Evolutionary conservation across 2,797 vertebrate species (phyloP).

Genomic region (Chelonia mydas): DNA sequence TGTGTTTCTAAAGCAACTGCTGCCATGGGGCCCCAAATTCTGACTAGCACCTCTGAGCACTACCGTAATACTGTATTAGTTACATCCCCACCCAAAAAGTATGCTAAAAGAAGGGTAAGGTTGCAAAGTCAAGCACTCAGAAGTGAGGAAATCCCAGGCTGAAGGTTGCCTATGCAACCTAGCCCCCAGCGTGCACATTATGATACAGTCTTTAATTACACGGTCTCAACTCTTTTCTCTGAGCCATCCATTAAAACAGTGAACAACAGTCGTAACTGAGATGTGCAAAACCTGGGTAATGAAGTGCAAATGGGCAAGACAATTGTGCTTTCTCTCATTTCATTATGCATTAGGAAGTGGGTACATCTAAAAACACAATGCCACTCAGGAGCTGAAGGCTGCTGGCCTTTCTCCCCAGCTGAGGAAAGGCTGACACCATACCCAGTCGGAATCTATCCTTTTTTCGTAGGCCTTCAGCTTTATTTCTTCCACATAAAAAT

Average conservation of each 20-base stretch:
- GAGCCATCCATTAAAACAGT: neutral
- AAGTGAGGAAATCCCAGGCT: neutral
- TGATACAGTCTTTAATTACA: neutral
- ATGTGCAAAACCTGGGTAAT: neutral
- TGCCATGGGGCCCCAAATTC: neutral
- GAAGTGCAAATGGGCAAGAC: neutral
- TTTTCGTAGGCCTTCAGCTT: neutral
- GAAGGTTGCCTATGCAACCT: neutral
- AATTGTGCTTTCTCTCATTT: neutral
- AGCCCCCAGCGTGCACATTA: neutral
- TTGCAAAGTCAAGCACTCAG: neutral
- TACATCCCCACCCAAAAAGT: neutral
- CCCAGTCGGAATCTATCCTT: neutral
- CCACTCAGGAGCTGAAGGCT: neutral
- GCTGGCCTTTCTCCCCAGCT: neutral
- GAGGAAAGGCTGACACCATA: neutral
- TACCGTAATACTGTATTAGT: neutral
- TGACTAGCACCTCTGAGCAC: neutral
- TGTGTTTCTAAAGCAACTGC: fast-evolving
- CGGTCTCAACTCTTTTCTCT: neutral
- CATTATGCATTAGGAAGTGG: neutral
- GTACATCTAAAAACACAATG: neutral
- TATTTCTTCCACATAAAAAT: neutral
- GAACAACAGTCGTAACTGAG: neutral
- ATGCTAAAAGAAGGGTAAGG: neutral